phyloP scores from a whole-genome alignment of 2,113 vertebrate species.

The Percopsis transmontana region DNA sequence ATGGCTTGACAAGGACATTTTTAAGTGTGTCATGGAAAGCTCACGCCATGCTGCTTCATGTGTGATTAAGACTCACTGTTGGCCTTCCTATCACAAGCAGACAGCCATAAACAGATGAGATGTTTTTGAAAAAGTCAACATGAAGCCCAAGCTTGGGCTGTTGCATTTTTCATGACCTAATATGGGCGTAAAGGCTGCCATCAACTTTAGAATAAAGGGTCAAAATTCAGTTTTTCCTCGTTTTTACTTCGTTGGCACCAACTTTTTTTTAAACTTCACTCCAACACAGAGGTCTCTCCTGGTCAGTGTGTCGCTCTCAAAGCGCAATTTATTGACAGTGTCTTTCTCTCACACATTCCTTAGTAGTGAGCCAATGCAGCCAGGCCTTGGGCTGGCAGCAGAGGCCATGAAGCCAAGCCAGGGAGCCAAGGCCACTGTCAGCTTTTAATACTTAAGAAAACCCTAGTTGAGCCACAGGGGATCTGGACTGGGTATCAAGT shows the following conservation, averaged over 20 bases:
- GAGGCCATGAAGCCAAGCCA: conserved; percentile 79
- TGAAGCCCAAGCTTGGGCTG: neutral
- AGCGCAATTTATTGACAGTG: conserved; percentile 88
- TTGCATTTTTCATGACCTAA: conserved; percentile 41
- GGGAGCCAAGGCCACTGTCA: conserved; percentile 78
- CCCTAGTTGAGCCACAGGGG: conserved; percentile 63
- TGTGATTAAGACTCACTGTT: conserved; percentile 27
- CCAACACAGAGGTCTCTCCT: conserved; percentile 46
- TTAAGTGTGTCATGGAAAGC: conserved; percentile 20
- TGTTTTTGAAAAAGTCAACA: conserved; percentile 5
- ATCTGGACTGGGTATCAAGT: conserved; percentile 35
- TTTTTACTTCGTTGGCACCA: neutral
- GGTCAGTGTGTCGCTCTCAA: conserved; percentile 77
- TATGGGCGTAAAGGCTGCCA: conserved; percentile 33
- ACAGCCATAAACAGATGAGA: neutral
- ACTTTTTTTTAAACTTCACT: conserved; percentile 11
- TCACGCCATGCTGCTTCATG: neutral
- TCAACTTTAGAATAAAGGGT: conserved; percentile 36
- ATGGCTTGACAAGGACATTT: neutral
- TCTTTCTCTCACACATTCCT: conserved; percentile 92
- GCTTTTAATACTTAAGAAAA: conserved; percentile 69
- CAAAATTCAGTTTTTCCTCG: conserved; percentile 14
- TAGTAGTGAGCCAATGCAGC: conserved; percentile 86
- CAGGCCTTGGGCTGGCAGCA: conserved; percentile 78
- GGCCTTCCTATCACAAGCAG: conserved; percentile 31